Conservation (phyloP, 2,888 invertebrate genomes). For the Belgica antarctica region DNA sequence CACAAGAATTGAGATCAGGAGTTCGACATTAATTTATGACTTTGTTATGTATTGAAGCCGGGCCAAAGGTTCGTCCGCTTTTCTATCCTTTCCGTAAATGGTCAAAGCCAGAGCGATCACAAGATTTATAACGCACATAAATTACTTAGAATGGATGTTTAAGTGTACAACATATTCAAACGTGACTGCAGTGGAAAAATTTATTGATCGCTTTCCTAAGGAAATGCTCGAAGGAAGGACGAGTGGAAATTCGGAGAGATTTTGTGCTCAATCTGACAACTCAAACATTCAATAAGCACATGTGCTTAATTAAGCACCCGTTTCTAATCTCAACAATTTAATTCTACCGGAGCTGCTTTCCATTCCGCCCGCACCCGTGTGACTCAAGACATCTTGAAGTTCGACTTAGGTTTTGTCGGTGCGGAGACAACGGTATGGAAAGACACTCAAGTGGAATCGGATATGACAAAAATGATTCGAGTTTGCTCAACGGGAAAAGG, state of each 20-base stretch:
- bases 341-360: background rate
- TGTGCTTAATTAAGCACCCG: conserved; percentile 10
- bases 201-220: background rate
- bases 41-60: conserved; percentile 30
- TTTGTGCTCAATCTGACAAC: background rate
- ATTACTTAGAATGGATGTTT: conserved; percentile 14
- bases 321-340: background rate
- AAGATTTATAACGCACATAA: conserved; percentile 42
- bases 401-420: background rate
- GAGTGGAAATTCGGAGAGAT: too few relatives aligned
- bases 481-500: conserved; percentile 1
- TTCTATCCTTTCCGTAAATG: conserved; percentile 1
- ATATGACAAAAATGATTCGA: conserved; percentile 15
- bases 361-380: background rate
- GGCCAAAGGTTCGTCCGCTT: conserved; percentile 27
- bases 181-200: conserved; percentile 13
- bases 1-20: conserved; percentile 30
- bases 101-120: conserved; percentile 41
- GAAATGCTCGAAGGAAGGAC: too few relatives aligned
- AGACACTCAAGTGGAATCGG: conserved; percentile 3
- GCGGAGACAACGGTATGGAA: background rate
- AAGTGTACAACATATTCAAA: conserved; percentile 10
- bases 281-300: background rate
- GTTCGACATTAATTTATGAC: conserved; percentile 38
- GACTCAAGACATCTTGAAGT: background rate